A percentile compares a stretch with the other conserved stretches of the same genome.
Evolutionary conservation across 1,140 invertebrate species (phyloP).

Genomic region (Heliconius eleuchia): DNA sequence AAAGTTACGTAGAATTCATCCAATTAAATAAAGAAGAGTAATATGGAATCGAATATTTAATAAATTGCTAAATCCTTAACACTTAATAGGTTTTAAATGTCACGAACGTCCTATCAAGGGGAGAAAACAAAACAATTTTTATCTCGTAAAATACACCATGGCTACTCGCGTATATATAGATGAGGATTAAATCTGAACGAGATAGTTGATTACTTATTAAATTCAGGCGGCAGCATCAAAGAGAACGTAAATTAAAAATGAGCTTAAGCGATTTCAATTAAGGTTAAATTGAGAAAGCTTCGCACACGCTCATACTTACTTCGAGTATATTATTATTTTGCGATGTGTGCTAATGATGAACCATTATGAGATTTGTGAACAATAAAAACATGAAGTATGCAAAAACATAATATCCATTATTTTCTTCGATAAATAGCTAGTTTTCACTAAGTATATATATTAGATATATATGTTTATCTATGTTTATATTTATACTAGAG

Average conservation of each 20-base stretch:
- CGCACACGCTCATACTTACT: conserved; percentile 20
- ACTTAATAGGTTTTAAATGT: conserved; percentile 13
- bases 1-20: background rate
- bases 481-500: too few relatives aligned
- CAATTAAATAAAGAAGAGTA: background rate
- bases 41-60: background rate
- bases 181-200: conserved; percentile 61
- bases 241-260: conserved; percentile 73
- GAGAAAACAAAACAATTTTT: conserved; percentile 23
- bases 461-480: too few relatives aligned
- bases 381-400: background rate
- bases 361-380: conserved; percentile 23
- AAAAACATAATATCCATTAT: background rate
- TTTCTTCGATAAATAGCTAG: background rate
- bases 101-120: conserved; percentile 9
- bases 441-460: too few relatives aligned
- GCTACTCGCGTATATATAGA: conserved; percentile 13
- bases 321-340: conserved; percentile 12
- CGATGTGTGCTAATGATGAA: conserved; percentile 21
- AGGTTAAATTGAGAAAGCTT: conserved; percentile 56
- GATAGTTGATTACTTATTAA: conserved; percentile 78
- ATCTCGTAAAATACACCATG: conserved; percentile 34
- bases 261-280: conserved; percentile 69
- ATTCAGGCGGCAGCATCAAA: conserved; percentile 64
- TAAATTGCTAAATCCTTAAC: background rate